phyloP scores from a whole-genome alignment of 2,888 invertebrate species.

The Chromoteleia sp. region DNA sequence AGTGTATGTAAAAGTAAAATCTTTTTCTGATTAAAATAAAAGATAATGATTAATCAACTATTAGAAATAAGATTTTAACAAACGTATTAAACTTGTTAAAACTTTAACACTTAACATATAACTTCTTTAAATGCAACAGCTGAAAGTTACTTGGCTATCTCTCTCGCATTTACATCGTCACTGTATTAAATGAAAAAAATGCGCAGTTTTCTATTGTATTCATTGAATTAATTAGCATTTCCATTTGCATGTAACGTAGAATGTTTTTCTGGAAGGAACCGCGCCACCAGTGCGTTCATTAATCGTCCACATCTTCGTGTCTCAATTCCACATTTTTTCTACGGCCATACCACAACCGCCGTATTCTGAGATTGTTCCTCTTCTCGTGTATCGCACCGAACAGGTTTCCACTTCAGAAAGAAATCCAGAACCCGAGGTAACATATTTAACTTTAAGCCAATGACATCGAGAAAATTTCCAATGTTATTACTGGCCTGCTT shows the following conservation, averaged over 20 bases:
- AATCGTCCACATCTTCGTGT: conserved; percentile 70
- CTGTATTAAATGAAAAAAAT: neutral
- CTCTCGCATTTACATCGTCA: too few relatives aligned
- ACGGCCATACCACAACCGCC: conserved; percentile 71
- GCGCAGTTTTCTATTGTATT: conserved; percentile 16
- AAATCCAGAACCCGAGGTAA: conserved; percentile 75
- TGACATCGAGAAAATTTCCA: neutral
- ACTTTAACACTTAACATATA: too few relatives aligned
- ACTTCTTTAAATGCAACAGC: too few relatives aligned
- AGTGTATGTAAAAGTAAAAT: too few relatives aligned
- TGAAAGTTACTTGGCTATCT: too few relatives aligned
- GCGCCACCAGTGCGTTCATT: conserved; percentile 13
- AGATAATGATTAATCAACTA: too few relatives aligned
- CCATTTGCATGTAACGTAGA: conserved; percentile 26
- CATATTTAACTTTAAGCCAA: neutral
- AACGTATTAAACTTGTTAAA: too few relatives aligned
- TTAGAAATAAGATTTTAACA: too few relatives aligned
- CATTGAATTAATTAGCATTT: conserved; percentile 5
- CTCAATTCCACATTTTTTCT: conserved; percentile 72
- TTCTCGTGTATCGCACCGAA: conserved; percentile 72
- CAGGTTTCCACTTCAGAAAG: conserved; percentile 26
- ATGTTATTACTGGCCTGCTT: too few relatives aligned
- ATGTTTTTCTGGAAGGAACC: conserved; percentile 1
- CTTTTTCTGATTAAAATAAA: too few relatives aligned
- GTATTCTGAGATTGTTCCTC: conserved; percentile 73